These are phyloP conservation scores for Sitta carolinensis DNA, from an alignment of 2,797 vertebrate species.

Conservation along the genomic window DNA sequence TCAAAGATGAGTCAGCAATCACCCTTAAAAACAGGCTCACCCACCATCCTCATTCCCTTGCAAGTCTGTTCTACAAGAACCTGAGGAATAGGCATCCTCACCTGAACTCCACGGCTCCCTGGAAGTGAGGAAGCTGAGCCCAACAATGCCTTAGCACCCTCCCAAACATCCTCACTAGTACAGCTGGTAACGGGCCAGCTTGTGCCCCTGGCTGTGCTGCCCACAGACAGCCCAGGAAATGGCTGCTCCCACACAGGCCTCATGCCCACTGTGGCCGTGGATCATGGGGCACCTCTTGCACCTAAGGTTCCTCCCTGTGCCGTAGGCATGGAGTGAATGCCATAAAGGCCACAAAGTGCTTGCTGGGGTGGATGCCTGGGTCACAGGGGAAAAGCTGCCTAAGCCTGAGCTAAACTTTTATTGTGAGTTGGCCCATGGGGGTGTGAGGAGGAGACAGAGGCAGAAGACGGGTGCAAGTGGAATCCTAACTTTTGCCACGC, in stretches of 20 bases:
- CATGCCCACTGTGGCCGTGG: not conserved
- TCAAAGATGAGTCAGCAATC: not conserved
- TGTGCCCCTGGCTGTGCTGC: not conserved
- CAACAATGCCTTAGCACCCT: not conserved
- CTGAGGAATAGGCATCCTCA: not conserved
- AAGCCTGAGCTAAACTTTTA: not conserved
- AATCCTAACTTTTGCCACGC: not conserved
- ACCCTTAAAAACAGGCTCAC: not conserved
- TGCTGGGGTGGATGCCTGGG: not conserved
- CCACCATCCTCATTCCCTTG: fast-evolving
- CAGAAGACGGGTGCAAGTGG: not conserved
- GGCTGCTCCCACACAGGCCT: not conserved
- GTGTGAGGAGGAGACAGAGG: not conserved
- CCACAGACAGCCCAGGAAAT: not conserved
- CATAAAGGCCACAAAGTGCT: not conserved
- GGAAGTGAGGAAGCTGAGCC: not conserved
- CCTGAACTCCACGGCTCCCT: not conserved
- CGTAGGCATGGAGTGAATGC: not conserved
- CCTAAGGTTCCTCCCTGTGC: not conserved
- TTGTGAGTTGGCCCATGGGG: not conserved
- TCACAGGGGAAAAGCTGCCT: not conserved
- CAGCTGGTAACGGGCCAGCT: not conserved
- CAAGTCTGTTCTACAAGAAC: not conserved
- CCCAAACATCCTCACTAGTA: not conserved
- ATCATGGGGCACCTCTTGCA: not conserved